Percentiles rank a stretch among this genome's conserved stretches.
Evolutionary conservation across 35 echinoderm and acorn worm species (phyloP).

Genomic region (Lytechinus pictus): DNA sequence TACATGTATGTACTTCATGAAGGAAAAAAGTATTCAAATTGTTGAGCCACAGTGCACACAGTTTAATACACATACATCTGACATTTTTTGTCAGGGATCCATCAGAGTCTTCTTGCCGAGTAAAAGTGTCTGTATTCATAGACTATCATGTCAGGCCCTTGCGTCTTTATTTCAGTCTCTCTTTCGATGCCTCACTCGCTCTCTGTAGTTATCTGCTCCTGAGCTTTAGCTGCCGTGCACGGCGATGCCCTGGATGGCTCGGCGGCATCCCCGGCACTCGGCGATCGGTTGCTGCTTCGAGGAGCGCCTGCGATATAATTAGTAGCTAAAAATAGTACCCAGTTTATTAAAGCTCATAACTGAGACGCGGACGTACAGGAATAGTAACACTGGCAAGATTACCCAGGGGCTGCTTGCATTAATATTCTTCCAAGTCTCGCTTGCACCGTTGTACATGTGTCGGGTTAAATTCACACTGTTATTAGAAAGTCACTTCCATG

Average conservation of each 20-base stretch:
- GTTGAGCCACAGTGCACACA: too few relatives aligned
- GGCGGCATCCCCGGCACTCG: background rate
- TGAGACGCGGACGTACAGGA: background rate
- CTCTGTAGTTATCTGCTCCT: slow-evolving; percentile 3
- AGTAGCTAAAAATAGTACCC: slow-evolving; percentile 12
- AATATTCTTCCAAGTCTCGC: background rate
- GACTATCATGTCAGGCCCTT: background rate
- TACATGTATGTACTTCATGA: too few relatives aligned
- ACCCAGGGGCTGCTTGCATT: background rate
- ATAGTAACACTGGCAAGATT: background rate
- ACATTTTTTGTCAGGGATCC: too few relatives aligned
- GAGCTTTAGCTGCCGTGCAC: background rate
- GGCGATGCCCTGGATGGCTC: background rate
- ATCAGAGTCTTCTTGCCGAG: background rate
- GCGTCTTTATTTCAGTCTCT: background rate
- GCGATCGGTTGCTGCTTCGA: background rate
- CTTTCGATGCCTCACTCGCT: background rate
- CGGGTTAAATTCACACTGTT: background rate
- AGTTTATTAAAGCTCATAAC: slow-evolving; percentile 43
- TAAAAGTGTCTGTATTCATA: background rate
- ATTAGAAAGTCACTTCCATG: background rate
- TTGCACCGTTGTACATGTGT: background rate
- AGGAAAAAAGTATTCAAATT: too few relatives aligned
- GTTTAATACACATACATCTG: too few relatives aligned
- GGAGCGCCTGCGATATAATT: slow-evolving; percentile 33